Base-by-base conservation (phyloP, 92 coral and sea anemone genomes). In the Meandrina meandrites region DNA sequence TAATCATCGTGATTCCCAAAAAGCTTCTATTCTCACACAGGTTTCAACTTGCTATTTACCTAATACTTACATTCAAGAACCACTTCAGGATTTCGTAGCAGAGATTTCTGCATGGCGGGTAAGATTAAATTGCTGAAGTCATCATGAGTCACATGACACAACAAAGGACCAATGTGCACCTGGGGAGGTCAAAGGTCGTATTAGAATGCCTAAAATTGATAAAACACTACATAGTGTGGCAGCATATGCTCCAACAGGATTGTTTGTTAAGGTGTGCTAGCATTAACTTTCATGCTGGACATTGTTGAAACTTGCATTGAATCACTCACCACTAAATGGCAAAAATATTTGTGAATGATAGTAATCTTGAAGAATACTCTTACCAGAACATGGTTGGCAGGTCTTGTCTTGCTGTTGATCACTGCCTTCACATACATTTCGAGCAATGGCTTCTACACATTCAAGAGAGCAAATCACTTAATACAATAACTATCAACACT, bases 21-120 rank as follows among this genome's bases (percentile, higher is more conserved):
- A 3, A 8, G 48, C 48, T 45, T n/a, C n/a, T n/a, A n/a, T 40
- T 40, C 45, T 40, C 45, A 40, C 45, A 40, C 53, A 12, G 13
- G 53, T 48, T 40, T 2, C 45, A 40, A 40, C 45, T 40, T 40
- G 45, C 45, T 40, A 40, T 48, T 48, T 48, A 1, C 4, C 19
- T 8, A 3, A 5, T 4, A 76, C 98, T 81, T 91, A 97, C 99
- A 88, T 89, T 97, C 99, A 32, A 97, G 84, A n/a, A 95, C 98
- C 37, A 94, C 73, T 84, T 97, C 98, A 53, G 99, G 99, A 50
- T 89, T 97, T 74, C 99, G 91, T 40, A 97, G 91, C 14, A 97
- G 84, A 70, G 98, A 91, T 84, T 97, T 97, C 76, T 92, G 93
- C 19, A 97, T 69, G 5, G 90, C 94, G 64, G 99, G 99, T 67